Evolutionary conservation across 1,140 invertebrate species (phyloP).

Genomic region (Trialeurodes vaporariorum): DNA sequence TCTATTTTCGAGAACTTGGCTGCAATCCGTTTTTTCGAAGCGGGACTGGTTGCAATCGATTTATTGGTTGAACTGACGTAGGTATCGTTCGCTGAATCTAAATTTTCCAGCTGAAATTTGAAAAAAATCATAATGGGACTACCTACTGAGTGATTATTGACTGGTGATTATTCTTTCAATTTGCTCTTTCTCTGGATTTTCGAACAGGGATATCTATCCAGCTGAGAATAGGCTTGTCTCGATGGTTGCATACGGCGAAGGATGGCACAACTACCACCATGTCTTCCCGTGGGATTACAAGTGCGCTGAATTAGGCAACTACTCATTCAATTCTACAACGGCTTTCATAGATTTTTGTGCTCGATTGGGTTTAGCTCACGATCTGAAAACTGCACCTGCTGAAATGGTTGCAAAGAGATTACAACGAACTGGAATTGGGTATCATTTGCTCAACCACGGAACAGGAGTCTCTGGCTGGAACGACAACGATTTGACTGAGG

Average conservation of each 20-base stretch:
- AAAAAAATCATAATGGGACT: too few relatives aligned
- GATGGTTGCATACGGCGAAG: constrained; percentile 40
- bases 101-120: too few relatives aligned
- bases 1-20: too few relatives aligned
- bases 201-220: constrained; percentile 48
- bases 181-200: constrained; percentile 8
- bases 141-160: too few relatives aligned
- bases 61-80: too few relatives aligned
- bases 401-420: constrained; percentile 45
- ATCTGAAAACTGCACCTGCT: constrained; percentile 42
- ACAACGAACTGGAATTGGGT: constrained; percentile 63
- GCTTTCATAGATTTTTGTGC: constrained; percentile 40
- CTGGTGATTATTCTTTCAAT: neutral
- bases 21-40: too few relatives aligned
- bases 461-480: constrained; percentile 31
- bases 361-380: constrained; percentile 48
- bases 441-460: constrained; percentile 35
- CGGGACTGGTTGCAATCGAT: too few relatives aligned
- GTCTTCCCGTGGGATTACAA: constrained; percentile 64
- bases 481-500: constrained; percentile 30
- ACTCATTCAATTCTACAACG: constrained; percentile 39
- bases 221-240: constrained; percentile 38
- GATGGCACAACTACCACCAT: constrained; percentile 68
- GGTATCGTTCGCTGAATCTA: too few relatives aligned
- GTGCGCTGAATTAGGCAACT: constrained; percentile 47